Base-by-base conservation (phyloP, 2,797 vertebrate genomes). In the Bryconaethiops microstoma region DNA sequence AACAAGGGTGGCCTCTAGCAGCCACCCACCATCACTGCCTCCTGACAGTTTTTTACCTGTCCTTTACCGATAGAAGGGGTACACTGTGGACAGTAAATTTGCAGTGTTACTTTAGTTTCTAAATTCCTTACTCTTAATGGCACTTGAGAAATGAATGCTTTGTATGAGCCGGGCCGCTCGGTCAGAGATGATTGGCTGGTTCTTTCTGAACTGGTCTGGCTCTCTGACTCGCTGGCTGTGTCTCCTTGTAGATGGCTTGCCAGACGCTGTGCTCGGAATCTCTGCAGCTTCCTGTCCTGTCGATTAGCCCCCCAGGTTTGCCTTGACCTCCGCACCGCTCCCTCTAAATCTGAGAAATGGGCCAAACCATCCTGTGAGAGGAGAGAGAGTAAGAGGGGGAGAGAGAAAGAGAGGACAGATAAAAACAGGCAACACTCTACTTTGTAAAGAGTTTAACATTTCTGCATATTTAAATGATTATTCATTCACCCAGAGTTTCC, bases 121-220 rank as follows among this genome's bases (percentile, higher is more conserved):
- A 68, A 23, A 74, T 12, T 10, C 14, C 76, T 91, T 93, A 95
- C 95, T 93, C 92, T 94, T 90, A 95, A 91, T 0, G 93, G 94
- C 48, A 92, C 84, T 86, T 93, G 82, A 0, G 85, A 91, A 86
- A 85, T 60, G 79, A 79, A 40, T 25, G 84, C 74, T 82, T 92
- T 91, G 76, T 88, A 85, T 78, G 60, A 83, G 79, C 40, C 39
- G 29, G 68, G 81, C 79, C 72, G 80, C 55, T 88, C 88, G 3
- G 82, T 55, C 9, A 19, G 6, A 23, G 82, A 77, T 68, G 89
- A 84, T 1, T 79, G 82, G 9, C 76, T 63, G 1, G 8, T 21
- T 42, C 74, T 63, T 0, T 83, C 54, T 0, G 86, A 67, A 60
- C 89, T 60, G 7, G 17, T 23, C 72, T 85, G 81, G 83, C 40